Percentiles rank a stretch among this genome's conserved stretches.
Conservation (phyloP, 64 coral and sea anemone species). For the Stichodactyla mertensii region DNA sequence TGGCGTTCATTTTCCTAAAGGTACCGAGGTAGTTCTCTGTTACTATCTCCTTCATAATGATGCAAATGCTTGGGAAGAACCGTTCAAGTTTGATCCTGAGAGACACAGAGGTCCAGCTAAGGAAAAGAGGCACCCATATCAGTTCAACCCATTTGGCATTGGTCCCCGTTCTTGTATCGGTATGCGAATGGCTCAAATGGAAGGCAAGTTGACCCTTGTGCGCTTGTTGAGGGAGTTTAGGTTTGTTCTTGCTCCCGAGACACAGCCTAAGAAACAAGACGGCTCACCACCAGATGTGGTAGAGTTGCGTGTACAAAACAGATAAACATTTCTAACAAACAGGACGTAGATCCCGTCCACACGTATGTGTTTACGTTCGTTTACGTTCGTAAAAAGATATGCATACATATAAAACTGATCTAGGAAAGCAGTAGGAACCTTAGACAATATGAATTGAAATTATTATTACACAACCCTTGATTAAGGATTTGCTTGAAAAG, state of each 20-base stretch:
- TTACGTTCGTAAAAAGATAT: too few relatives aligned
- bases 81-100: conserved; percentile 53
- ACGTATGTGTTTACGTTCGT: too few relatives aligned
- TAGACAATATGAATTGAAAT: too few relatives aligned
- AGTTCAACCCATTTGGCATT: background rate
- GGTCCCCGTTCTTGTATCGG: background rate
- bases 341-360: too few relatives aligned
- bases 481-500: too few relatives aligned
- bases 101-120: conserved; percentile 14
- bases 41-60: conserved; percentile 36
- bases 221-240: conserved; percentile 1
- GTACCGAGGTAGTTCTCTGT: conserved; percentile 18
- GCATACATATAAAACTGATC: too few relatives aligned
- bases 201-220: conserved; percentile 11
- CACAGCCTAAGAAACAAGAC: background rate
- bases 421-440: too few relatives aligned
- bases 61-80: conserved; percentile 52
- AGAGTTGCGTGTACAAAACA: background rate
- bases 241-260: background rate
- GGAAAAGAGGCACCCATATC: conserved; percentile 13
- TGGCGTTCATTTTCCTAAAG: conserved; percentile 46
- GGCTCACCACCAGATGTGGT: background rate
- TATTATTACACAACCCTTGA: too few relatives aligned
- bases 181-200: background rate
- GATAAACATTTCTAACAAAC: background rate